Conservation (phyloP, 2,888 invertebrate genomes). For the Apoda limacodes region DNA sequence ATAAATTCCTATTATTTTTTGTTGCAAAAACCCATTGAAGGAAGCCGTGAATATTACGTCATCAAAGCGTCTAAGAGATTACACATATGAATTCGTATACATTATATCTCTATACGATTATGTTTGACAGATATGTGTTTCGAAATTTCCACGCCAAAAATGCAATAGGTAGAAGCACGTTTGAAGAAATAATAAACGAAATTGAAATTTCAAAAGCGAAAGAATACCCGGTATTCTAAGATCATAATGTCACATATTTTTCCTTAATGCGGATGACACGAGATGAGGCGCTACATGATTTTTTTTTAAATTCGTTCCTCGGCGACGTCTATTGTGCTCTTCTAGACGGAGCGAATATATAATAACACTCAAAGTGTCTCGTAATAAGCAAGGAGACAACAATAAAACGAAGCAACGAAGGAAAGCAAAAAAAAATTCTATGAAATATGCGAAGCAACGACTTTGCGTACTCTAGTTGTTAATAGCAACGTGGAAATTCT, state of each 20-base stretch:
- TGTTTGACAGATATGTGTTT: no score
- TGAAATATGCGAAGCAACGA: slow-evolving; percentile 6
- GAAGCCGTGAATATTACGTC: no score
- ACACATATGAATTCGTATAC: no score
- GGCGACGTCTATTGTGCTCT: slow-evolving; percentile 12
- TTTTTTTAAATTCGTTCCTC: slow-evolving; percentile 20
- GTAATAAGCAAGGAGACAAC: slow-evolving; percentile 21
- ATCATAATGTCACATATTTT: slow-evolving; percentile 26
- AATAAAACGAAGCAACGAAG: slow-evolving; percentile 16
- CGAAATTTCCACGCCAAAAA: no score
- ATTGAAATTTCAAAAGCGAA: slow-evolving; percentile 22
- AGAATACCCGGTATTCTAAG: slow-evolving; percentile 20
- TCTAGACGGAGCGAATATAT: slow-evolving; percentile 21
- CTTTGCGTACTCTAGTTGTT: slow-evolving; percentile 2
- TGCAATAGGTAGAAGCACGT: no score
- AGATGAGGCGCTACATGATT: slow-evolving; percentile 21
- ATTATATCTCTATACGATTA: no score
- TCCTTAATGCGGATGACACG: slow-evolving; percentile 24
- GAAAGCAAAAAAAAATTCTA: slow-evolving; percentile 11
- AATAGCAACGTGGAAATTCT: no score
- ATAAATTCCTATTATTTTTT: no score
- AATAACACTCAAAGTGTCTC: slow-evolving; percentile 23
- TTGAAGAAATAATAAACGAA: no score
- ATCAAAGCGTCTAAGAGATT: no score
- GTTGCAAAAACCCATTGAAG: no score